These are phyloP conservation scores for Leptinotarsa peninsularis DNA, from an alignment of 2,888 invertebrate species.

Conservation along the genomic window DNA sequence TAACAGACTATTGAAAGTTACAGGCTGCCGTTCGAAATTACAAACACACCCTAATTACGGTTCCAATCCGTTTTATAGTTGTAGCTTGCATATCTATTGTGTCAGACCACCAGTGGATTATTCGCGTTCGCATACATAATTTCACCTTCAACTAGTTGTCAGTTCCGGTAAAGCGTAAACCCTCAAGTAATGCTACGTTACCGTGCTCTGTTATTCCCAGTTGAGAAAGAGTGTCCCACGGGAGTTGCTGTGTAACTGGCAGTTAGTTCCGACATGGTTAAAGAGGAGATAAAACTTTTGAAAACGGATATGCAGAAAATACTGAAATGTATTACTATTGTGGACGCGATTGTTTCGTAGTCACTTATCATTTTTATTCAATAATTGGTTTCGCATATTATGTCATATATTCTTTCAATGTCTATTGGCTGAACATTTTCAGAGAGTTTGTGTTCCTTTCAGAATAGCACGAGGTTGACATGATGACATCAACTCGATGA, in stretches of 20 bases:
- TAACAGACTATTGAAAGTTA: not conserved
- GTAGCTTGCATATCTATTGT: not conserved
- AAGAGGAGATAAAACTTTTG: not conserved
- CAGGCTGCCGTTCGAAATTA: slow-evolving; percentile 11
- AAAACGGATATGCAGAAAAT: not conserved
- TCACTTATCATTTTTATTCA: too few species aligned
- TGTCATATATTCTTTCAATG: too few species aligned
- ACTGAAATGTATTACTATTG: too few species aligned
- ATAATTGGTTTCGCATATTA: too few species aligned
- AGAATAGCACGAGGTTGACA: too few species aligned
- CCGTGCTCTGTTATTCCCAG: not conserved
- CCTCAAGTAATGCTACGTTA: slow-evolving; percentile 6
- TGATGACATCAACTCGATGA: too few species aligned
- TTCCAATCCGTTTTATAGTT: slow-evolving; percentile 9
- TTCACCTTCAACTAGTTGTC: slow-evolving; percentile 9
- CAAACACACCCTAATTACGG: slow-evolving; percentile 14
- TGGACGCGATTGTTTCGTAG: too few species aligned
- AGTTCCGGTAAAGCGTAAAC: not conserved
- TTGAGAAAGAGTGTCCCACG: not conserved
- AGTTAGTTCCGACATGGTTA: not conserved
- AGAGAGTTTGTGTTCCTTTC: too few species aligned
- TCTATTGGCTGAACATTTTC: too few species aligned
- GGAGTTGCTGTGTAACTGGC: not conserved
- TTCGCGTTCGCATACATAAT: slow-evolving; percentile 11
- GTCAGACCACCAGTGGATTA: slow-evolving; percentile 3